Evolutionary conservation across 2,113 vertebrate species (phyloP).

Genomic region (Macaca fascicularis): T2T-MFA8v1.1 NC_088389.1:19285501-19286000

Average conservation of each 20-base stretch:
- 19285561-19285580: too few relatives aligned
- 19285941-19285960: background rate
- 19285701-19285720: background rate
- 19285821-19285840: background rate
- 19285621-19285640: background rate
- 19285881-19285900: background rate
- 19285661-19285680: background rate
- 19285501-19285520: too few relatives aligned
- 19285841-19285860: background rate
- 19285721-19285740: background rate
- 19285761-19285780: background rate
- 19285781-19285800: background rate
- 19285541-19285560: too few relatives aligned
- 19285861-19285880: background rate
- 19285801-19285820: background rate
- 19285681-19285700: background rate
- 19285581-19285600: too few relatives aligned
- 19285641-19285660: background rate
- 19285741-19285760: background rate
- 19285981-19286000: background rate
- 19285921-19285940: background rate
- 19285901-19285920: background rate
- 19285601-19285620: fast-evolving
- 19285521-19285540: too few relatives aligned
- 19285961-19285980: background rate